Evolutionary conservation across 2,888 invertebrate species (phyloP).

Genomic region (Philereme vetulata): DNA sequence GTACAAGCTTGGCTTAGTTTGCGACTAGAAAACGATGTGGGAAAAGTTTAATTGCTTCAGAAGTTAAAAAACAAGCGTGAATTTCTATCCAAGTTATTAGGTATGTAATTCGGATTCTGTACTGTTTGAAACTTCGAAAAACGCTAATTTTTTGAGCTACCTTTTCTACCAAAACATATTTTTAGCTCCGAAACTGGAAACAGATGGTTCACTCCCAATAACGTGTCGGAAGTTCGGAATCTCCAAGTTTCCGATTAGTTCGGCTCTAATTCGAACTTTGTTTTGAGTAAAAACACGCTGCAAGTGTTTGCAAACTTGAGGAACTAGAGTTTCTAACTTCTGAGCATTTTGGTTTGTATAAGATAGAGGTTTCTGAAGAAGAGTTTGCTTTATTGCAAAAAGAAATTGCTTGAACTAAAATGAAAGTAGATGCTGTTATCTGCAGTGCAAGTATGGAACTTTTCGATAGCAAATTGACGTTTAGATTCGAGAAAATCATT

Average conservation of each 20-base stretch:
- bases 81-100: too few species aligned
- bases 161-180: conserved; percentile 7
- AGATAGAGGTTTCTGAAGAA: conserved; percentile 13
- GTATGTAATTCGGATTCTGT: background rate
- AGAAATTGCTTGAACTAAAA: too few species aligned
- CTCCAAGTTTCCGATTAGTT: conserved; percentile 53
- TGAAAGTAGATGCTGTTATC: too few species aligned
- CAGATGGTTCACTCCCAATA: conserved; percentile 36
- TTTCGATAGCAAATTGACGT: too few species aligned
- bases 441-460: too few species aligned
- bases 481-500: too few species aligned
- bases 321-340: conserved; percentile 34
- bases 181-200: conserved; percentile 26
- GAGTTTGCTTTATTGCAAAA: too few species aligned
- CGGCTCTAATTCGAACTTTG: conserved; percentile 42
- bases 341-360: conserved; percentile 21
- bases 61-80: too few species aligned
- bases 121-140: conserved; percentile 5
- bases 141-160: conserved; percentile 1
- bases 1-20: too few species aligned
- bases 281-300: conserved; percentile 49
- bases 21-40: too few species aligned
- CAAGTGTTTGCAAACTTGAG: conserved; percentile 36
- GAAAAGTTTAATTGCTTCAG: too few species aligned
- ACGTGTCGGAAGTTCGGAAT: conserved; percentile 43